Conservation (phyloP, 1,140 invertebrate genomes). For the Papilio aristodemus region DNA sequence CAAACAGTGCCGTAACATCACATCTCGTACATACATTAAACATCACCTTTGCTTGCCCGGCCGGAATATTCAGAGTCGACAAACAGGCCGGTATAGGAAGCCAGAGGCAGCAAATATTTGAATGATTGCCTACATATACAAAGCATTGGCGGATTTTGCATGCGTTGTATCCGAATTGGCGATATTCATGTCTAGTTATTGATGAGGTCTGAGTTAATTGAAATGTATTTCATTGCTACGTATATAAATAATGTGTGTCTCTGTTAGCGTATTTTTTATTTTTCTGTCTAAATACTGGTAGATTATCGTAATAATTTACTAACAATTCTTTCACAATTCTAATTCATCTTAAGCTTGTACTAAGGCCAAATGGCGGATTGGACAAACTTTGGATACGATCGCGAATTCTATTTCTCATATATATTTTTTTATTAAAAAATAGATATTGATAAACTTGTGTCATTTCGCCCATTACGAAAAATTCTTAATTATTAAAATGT, state of each 20-base stretch:
- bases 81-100: constrained; percentile 45
- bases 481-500: background rate
- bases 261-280: no score
- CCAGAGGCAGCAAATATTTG: constrained; percentile 55
- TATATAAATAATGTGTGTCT: background rate
- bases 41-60: constrained; percentile 60
- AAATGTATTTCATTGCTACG: background rate
- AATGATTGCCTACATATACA: constrained; percentile 54
- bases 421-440: no score
- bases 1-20: constrained; percentile 42
- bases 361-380: no score
- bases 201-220: constrained; percentile 2
- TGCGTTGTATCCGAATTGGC: background rate
- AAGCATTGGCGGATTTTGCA: constrained; percentile 27
- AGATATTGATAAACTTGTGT: background rate
- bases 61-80: constrained; percentile 52
- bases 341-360: no score
- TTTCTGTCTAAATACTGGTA: no score
- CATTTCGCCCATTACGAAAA: background rate
- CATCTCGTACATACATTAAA: constrained; percentile 50
- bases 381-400: no score
- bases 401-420: no score
- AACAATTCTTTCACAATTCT: no score
- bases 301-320: no score
- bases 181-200: constrained; percentile 13